phyloP scores from a whole-genome alignment of 2,797 vertebrate species.

The Alectoris magna region DNA sequence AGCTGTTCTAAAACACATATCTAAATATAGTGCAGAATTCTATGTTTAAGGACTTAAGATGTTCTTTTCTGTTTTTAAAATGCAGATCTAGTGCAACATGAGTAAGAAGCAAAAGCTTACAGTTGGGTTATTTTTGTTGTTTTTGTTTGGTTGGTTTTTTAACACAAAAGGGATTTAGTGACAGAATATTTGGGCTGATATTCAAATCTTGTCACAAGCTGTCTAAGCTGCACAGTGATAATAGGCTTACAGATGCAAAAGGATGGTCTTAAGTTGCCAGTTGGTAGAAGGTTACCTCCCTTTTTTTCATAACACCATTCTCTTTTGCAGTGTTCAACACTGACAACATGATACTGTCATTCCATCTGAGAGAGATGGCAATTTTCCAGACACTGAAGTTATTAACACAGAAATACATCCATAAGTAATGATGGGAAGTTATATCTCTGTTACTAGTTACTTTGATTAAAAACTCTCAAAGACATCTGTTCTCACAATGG shows the following conservation, averaged over 20 bases:
- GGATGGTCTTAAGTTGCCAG: background rate
- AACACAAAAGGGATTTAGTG: background rate
- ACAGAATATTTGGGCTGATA: background rate
- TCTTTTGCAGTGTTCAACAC: background rate
- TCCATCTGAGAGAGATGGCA: background rate
- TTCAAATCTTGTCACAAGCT: background rate
- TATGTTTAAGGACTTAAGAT: background rate
- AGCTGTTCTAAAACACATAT: background rate
- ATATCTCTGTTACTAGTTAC: background rate
- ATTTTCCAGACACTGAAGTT: background rate
- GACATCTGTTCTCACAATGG: background rate
- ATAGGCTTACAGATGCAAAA: background rate
- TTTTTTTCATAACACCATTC: background rate
- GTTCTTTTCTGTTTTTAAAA: background rate
- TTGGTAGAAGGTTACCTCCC: background rate
- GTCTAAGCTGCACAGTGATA: background rate
- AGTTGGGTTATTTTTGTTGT: too few relatives aligned
- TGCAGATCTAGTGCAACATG: background rate
- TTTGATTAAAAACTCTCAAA: background rate
- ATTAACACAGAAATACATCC: background rate
- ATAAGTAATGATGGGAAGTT: background rate
- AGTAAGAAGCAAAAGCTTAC: background rate
- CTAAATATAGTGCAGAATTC: background rate
- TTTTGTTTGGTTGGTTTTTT: background rate
- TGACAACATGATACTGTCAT: background rate